Conservation (phyloP, 2,113 vertebrate genomes). For the Toxostoma redivivum region DNA sequence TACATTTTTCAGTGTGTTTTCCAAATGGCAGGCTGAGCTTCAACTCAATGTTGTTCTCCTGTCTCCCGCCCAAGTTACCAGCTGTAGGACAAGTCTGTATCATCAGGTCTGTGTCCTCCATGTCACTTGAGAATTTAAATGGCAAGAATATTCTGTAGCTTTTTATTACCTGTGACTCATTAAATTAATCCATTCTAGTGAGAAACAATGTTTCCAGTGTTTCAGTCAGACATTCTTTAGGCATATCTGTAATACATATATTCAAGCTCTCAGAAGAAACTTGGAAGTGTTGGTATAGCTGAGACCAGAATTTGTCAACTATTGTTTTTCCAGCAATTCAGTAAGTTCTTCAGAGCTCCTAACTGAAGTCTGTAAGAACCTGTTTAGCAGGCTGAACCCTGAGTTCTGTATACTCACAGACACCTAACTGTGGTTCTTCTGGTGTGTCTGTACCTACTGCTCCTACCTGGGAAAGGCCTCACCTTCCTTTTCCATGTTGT, state of each 20-base stretch:
- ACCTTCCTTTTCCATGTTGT: background rate
- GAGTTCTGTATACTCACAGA: background rate
- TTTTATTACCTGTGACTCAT: background rate
- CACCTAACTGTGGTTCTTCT: background rate
- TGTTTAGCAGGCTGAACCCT: background rate
- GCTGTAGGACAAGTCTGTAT: background rate
- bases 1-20: background rate
- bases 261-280: background rate
- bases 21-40: background rate
- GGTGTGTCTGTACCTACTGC: background rate
- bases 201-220: background rate
- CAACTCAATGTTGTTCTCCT: background rate
- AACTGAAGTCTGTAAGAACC: background rate
- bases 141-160: background rate
- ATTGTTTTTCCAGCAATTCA: background rate
- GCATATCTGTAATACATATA: background rate
- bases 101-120: background rate
- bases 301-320: background rate
- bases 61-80: background rate
- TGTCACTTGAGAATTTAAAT: background rate
- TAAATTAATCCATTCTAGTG: background rate
- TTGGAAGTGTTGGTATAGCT: background rate
- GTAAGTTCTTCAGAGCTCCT: background rate
- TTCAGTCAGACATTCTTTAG: background rate
- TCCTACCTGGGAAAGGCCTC: background rate